These are phyloP conservation scores for Melieria omissa DNA, from an alignment of 2,888 invertebrate genomes.

Conservation along the genomic window DNA sequence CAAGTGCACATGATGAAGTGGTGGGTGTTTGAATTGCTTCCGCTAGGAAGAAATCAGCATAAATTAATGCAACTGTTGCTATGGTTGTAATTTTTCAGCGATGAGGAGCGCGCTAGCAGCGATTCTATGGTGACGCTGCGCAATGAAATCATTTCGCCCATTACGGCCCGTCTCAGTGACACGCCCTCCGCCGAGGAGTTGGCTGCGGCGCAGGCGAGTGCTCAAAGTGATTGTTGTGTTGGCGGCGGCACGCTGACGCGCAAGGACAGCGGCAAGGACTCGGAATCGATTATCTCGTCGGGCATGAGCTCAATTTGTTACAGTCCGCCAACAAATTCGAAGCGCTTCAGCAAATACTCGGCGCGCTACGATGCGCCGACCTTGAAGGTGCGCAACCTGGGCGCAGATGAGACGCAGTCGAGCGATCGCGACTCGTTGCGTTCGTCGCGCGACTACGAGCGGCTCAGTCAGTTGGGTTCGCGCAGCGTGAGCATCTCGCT, in stretches of 20 bases:
- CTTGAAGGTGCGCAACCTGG: constrained; percentile 55
- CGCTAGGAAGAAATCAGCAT: neutral
- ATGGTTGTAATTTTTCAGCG: constrained; percentile 44
- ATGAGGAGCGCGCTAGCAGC: constrained; percentile 57
- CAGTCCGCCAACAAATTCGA: constrained; percentile 58
- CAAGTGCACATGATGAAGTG: constrained; percentile 50
- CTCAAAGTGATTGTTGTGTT: neutral
- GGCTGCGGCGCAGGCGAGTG: constrained; percentile 32
- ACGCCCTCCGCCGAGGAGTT: constrained; percentile 52
- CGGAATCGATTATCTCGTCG: constrained; percentile 61
- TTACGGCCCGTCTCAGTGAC: constrained; percentile 48
- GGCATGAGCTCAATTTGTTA: constrained; percentile 64
- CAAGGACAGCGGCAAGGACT: constrained; percentile 61
- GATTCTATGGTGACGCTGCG: constrained; percentile 60
- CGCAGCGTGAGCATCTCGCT: constrained; percentile 58
- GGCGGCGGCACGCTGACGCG: constrained; percentile 47
- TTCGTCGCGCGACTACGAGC: constrained; percentile 50
- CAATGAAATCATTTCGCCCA: constrained; percentile 54
- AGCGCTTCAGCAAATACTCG: constrained; percentile 60
- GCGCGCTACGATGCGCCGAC: constrained; percentile 62
- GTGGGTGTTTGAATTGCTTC: constrained; percentile 44
- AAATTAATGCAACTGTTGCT: neutral
- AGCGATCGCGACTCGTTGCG: constrained; percentile 57
- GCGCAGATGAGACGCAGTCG: constrained; percentile 51
- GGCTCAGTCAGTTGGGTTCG: constrained; percentile 53